Evolutionary conservation across 2,888 invertebrate species (phyloP), one percentile per base, ranked within the genome.

Genomic region (Sericinus montela): DNA sequence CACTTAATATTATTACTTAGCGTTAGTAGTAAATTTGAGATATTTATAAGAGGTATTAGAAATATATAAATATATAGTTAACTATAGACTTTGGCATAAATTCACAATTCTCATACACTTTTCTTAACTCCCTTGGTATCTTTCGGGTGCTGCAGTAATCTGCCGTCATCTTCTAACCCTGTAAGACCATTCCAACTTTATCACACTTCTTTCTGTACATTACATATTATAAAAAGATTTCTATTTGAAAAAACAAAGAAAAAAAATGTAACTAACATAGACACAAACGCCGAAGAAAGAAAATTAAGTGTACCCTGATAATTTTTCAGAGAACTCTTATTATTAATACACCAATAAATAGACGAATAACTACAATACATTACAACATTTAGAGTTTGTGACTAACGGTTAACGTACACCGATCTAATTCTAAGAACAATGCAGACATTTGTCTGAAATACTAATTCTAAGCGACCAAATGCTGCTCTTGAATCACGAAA

Each of bases 261-360:
- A n/a, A n/a, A n/a, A n/a, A n/a, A n/a, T n/a, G n/a, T n/a, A n/a
- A n/a, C n/a, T n/a, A 19, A 19, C 19, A 19, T 19, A 19, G 19
- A 5, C 5, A 19, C 5, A 19, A 5, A 19, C 5, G 5, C 19
- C 19, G 19, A 19, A 19, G 19, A n/a, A n/a, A n/a, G n/a, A n/a
- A n/a, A n/a, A n/a, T 25, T 23, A 4, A 25, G 32, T 32, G 41
- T 48, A 48, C 41, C 47, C 47, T 42, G 47, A 35, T 41, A 42
- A 37, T 29, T 35, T 36, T 36, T 30, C 11, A 9, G 36, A 44
- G 25, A 46, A 42, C 28, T 32, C 2, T 3, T 45, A 45, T 7
- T 32, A 28, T 36, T 44, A 37, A 45, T 38, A 32, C 41, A 41
- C 37, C 23, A 29, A 41, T 45, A 45, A 37, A 38, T 37, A 14